phyloP scores from a whole-genome alignment of 92 coral and sea anemone species.

The Palythoa grandiflora region DNA sequence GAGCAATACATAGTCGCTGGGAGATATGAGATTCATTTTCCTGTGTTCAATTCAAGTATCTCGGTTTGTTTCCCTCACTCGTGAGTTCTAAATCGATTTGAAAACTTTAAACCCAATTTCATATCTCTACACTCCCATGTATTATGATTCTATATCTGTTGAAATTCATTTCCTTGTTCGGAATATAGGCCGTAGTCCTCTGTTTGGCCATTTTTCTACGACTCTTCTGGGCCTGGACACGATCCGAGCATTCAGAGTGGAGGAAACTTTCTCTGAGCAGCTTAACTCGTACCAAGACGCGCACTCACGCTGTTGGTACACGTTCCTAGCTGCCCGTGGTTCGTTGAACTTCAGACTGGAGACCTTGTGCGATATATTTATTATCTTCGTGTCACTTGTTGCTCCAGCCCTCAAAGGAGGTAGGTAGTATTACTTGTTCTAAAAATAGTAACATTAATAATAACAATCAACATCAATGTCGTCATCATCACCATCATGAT shows the following conservation, averaged over 20 bases:
- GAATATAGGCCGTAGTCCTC: slow-evolving; percentile 86
- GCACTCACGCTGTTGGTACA: slow-evolving; percentile 91
- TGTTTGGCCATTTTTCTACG: slow-evolving; percentile 93
- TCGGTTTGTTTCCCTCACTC: no score
- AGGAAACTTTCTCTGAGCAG: slow-evolving; percentile 81
- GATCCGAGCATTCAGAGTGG: slow-evolving; percentile 85
- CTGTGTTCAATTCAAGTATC: no score
- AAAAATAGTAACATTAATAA: neutral
- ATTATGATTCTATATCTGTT: no score
- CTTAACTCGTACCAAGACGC: slow-evolving; percentile 84
- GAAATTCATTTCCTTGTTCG: no score
- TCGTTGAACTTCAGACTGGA: slow-evolving; percentile 87
- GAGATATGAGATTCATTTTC: no score
- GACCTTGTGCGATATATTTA: slow-evolving; percentile 75
- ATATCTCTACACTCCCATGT: no score
- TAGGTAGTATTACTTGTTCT: slow-evolving; percentile 18
- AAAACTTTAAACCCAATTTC: no score
- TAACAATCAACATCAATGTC: no score
- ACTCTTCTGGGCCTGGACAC: slow-evolving; percentile 93
- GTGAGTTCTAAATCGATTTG: no score
- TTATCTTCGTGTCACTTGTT: slow-evolving; percentile 81
- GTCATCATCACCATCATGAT: no score
- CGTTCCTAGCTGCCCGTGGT: slow-evolving; percentile 79
- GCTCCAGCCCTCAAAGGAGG: slow-evolving; percentile 84
- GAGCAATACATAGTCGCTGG: no score